Evolutionary conservation across 2,797 vertebrate species (phyloP), one percentile per base, ranked within the genome.

Genomic region (Peromyscus eremicus): DNA sequence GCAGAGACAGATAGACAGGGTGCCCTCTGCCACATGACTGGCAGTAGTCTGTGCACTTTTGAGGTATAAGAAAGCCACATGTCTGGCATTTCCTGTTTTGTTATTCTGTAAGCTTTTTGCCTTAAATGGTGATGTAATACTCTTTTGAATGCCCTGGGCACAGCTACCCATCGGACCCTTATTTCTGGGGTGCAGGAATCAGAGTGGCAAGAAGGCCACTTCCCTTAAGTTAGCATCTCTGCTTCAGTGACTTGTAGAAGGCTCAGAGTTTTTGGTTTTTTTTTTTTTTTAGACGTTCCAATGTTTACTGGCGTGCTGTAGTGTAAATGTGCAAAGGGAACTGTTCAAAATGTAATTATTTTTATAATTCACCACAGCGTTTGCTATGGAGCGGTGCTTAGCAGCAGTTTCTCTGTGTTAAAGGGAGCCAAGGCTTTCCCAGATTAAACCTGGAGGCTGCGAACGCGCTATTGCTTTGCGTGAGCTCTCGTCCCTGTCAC

Each of bases 401-500:
- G 32, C 14, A 52, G 88, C 89, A 92, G 84, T 92, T 84, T 75
- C 1, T 91, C 93, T 90, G 76, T 90, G 92, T 82, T 94, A 95
- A 90, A 34, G 0, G 5, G 17, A 89, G 71, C 43, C 29, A 77
- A 84, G 91, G 94, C 60, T 91, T 84, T 97, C 97, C 88, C 94
- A 89, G 94, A 94, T 94, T 87, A 94, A 86, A 93, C 80, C 88
- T 43, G 83, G 60, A 84, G 96, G 79, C 94, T 95, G 60, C 32
- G 81, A 91, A 92, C 85, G n/a, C 60, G 68, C 86, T 40, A 9
- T 7, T 75, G 32, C 77, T 79, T 43, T 92, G 60, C 94, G 88
- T 94, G 95, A 97, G 96, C 96, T 87, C 92, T 98, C 98, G 96
- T 98, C 98, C 98, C 98, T 98, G 97, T 98, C 98, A 97, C 98